Conservation (phyloP, 2,113 vertebrate species). For the Trichomycterus rosablanca region DNA sequence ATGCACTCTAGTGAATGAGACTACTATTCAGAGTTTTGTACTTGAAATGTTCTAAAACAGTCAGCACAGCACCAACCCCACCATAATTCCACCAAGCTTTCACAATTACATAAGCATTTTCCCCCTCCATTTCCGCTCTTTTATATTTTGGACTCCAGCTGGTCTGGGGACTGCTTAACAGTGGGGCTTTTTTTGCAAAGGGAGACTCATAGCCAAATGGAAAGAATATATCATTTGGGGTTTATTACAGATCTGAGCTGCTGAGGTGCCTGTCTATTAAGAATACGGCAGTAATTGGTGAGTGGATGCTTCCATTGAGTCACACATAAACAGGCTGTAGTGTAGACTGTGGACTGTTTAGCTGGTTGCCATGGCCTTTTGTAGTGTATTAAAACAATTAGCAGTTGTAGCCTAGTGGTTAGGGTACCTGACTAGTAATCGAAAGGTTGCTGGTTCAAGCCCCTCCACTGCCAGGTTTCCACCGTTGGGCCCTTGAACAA, state of each 20-base stretch:
- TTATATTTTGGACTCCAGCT: neutral
- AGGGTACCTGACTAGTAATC: too few species aligned
- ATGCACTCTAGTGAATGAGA: too few species aligned
- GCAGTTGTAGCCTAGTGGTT: too few species aligned
- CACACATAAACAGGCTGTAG: conserved; percentile 32
- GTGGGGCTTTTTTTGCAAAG: conserved; percentile 22
- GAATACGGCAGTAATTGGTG: conserved; percentile 1
- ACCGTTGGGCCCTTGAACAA: too few species aligned
- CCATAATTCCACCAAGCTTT: too few species aligned
- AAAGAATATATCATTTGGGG: conserved; percentile 30
- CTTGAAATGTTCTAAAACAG: too few species aligned
- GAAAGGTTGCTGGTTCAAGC: too few species aligned
- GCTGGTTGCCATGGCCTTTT: neutral
- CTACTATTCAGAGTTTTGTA: too few species aligned
- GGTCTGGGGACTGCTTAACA: conserved; percentile 9
- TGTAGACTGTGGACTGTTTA: neutral
- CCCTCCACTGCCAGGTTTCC: too few species aligned
- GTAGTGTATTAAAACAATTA: neutral
- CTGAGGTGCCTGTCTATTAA: neutral
- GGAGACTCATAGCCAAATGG: conserved; percentile 1
- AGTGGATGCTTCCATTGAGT: conserved; percentile 29
- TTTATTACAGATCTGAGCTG: neutral
- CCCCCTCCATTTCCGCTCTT: neutral
- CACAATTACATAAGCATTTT: neutral
- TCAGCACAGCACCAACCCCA: too few species aligned